These are phyloP conservation scores for Caenorhabditis virilis DNA, from an alignment of 2,888 invertebrate species.

Conservation along the genomic window DNA sequence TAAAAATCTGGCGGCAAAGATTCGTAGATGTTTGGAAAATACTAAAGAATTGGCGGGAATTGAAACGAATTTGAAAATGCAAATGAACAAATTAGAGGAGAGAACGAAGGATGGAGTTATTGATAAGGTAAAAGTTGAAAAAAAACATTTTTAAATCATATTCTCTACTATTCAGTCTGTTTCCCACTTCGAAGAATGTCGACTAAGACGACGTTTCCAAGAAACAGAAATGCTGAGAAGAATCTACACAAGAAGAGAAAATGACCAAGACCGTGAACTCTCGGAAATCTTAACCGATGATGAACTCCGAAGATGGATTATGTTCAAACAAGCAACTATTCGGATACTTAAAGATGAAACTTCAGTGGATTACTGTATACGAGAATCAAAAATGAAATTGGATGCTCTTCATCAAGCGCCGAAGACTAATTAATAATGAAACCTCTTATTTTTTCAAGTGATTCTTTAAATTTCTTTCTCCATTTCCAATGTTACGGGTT, in stretches of 20 bases:
- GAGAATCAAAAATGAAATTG: conserved; percentile 40
- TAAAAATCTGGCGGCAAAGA: conserved; percentile 27
- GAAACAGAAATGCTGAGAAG: conserved; percentile 42
- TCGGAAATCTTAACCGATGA: conserved; percentile 31
- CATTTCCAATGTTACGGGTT: too few relatives aligned
- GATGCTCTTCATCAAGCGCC: conserved; percentile 39
- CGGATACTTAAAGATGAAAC: conserved; percentile 35
- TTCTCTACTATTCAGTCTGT: conserved; percentile 27
- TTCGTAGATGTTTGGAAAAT: conserved; percentile 42
- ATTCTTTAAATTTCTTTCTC: too few relatives aligned
- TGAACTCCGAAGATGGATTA: conserved; percentile 27
- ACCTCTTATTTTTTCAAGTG: too few relatives aligned
- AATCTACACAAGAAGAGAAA: conserved; percentile 36
- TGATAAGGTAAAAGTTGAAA: conserved; percentile 32
- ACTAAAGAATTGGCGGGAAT: conserved; percentile 45
- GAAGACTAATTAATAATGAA: too few relatives aligned
- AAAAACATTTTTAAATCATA: too few relatives aligned
- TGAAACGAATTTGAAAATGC: conserved; percentile 47
- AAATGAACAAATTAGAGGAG: conserved; percentile 45
- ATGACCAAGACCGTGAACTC: conserved; percentile 39
- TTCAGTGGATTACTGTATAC: conserved; percentile 39
- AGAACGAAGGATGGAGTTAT: conserved; percentile 38
- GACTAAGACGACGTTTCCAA: conserved; percentile 36
- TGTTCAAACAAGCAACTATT: conserved; percentile 26
- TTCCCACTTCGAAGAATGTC: conserved; percentile 38